phyloP scores from a whole-genome alignment of 2,888 invertebrate species.

The Asteroscopus sphinx region DNA sequence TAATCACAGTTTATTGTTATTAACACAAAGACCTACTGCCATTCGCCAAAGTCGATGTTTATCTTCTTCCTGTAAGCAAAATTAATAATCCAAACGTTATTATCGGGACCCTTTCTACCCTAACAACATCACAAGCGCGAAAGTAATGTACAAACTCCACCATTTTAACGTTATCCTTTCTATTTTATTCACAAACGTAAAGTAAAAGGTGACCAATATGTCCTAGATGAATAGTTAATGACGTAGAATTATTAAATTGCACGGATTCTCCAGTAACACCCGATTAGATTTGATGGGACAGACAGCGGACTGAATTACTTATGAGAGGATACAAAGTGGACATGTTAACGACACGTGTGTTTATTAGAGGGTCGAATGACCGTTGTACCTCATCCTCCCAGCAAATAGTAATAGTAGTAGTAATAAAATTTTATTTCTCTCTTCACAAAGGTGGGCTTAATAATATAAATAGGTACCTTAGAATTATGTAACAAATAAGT shows the following conservation, averaged over 20 bases:
- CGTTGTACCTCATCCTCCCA: neutral
- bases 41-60: too few relatives aligned
- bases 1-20: too few relatives aligned
- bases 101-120: too few relatives aligned
- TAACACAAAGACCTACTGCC: too few relatives aligned
- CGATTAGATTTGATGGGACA: slow-evolving; percentile 3
- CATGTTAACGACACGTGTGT: slow-evolving; percentile 11
- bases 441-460: too few relatives aligned
- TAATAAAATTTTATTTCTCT: too few relatives aligned
- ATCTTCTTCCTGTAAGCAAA: too few relatives aligned
- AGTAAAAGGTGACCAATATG: slow-evolving; percentile 3
- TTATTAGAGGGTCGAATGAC: slow-evolving; percentile 5
- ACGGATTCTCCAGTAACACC: neutral
- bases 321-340: slow-evolving; percentile 11
- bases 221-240: slow-evolving; percentile 21
- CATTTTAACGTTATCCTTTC: neutral
- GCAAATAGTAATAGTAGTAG: too few relatives aligned
- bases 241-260: slow-evolving; percentile 13
- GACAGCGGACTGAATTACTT: slow-evolving; percentile 18
- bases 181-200: neutral
- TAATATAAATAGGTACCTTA: too few relatives aligned
- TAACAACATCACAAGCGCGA: too few relatives aligned
- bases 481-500: too few relatives aligned
- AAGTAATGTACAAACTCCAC: neutral
- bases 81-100: too few relatives aligned